A percentile compares a stretch with the other conserved stretches of the same genome.
These are phyloP conservation scores for Phanerotoma sp. DNA, from an alignment of 2,888 invertebrate species.

Conservation along the genomic window DNA sequence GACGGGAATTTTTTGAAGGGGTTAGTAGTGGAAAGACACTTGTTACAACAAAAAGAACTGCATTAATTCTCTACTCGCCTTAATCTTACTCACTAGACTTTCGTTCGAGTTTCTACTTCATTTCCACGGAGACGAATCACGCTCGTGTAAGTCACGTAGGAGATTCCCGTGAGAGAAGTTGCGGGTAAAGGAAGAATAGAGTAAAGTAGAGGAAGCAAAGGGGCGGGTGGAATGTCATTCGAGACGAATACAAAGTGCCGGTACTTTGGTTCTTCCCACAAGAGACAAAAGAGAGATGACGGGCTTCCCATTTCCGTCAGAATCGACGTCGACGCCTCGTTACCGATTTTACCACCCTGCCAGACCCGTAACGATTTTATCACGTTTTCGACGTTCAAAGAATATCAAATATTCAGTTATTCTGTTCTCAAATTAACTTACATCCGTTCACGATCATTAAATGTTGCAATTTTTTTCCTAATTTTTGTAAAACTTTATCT, in stretches of 20 bases:
- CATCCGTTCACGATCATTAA: too few species aligned
- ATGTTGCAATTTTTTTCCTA: too few species aligned
- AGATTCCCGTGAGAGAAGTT: slow-evolving; percentile 15
- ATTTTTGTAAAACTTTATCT: too few species aligned
- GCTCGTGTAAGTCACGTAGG: slow-evolving; percentile 20
- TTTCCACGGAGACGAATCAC: slow-evolving; percentile 12
- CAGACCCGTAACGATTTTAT: not conserved
- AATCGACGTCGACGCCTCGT: slow-evolving; percentile 13
- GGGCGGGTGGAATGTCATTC: slow-evolving; percentile 10
- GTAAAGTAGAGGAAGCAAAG: not conserved
- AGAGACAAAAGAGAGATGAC: slow-evolving; percentile 16
- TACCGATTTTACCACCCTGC: slow-evolving; percentile 5
- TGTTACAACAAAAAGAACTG: not conserved
- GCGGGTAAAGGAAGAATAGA: not conserved
- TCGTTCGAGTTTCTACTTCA: slow-evolving; percentile 12
- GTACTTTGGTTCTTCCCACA: slow-evolving; percentile 13
- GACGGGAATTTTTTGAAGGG: too few species aligned
- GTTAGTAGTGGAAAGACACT: not conserved
- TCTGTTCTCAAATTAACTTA: too few species aligned
- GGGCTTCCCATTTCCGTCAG: slow-evolving; percentile 14
- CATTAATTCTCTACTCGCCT: not conserved
- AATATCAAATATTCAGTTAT: too few species aligned
- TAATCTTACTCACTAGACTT: slow-evolving; percentile 1
- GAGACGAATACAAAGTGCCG: slow-evolving; percentile 25
- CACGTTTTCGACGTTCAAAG: not conserved